Conservation (phyloP, 2,888 invertebrate genomes). For the Sarcophaga variegata region DNA sequence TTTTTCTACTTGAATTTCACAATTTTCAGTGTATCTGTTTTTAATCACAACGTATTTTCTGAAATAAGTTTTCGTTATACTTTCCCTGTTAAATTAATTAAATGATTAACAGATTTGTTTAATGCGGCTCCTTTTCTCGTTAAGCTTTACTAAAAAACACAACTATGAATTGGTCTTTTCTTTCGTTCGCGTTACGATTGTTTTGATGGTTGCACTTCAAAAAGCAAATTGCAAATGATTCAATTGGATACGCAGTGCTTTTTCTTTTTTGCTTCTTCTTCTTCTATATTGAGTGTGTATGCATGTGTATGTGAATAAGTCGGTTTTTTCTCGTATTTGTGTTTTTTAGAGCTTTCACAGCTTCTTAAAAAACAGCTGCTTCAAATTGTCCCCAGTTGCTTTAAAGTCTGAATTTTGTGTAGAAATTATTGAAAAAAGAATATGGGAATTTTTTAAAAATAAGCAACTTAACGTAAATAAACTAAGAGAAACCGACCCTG, state of each 20-base stretch:
- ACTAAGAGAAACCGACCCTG: too few species aligned
- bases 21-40: conserved; percentile 31
- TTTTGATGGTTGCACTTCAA: conserved; percentile 62
- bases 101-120: background rate
- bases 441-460: too few species aligned
- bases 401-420: too few species aligned
- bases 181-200: conserved; percentile 53
- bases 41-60: conserved; percentile 24
- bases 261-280: conserved; percentile 43
- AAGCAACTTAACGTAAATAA: too few species aligned
- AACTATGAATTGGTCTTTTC: conserved; percentile 5
- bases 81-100: background rate
- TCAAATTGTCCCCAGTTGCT: too few species aligned
- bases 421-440: too few species aligned
- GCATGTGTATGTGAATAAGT: conserved; percentile 5
- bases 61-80: conserved; percentile 23
- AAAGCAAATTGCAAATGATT: conserved; percentile 64
- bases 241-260: conserved; percentile 59
- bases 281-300: background rate
- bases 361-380: conserved; percentile 15
- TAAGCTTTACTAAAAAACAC: conserved; percentile 18
- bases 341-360: conserved; percentile 17
- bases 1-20: conserved; percentile 42
- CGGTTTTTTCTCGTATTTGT: conserved; percentile 20
- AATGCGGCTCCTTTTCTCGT: conserved; percentile 52